Base-by-base conservation (phyloP, 2,888 invertebrate genomes). In the Zeuzera pyrina region DNA sequence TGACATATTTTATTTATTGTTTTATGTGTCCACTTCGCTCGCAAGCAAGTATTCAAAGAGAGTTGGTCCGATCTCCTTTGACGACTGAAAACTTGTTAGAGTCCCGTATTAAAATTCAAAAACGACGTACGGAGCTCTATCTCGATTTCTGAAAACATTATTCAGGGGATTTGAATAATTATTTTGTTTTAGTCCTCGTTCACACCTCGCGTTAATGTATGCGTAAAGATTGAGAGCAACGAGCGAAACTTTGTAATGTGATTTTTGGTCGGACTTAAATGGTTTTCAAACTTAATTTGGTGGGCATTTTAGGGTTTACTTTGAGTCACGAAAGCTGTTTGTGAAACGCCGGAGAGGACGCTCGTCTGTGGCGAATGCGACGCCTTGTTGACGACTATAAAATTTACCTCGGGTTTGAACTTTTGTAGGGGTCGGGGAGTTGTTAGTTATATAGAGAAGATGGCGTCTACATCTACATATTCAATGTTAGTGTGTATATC, bases 51-150 rank as follows among this genome's bases (percentile, higher is more conserved):
- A 15, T 37, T 33, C 47, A 31, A 40, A 42, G 52, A 12, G 28
- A 61, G 64, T 62, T 55, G 52, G 61, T 47, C 68, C 70, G 70
- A 76, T 74, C 65, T 81, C 81, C 81, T 83, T 81, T 83, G 83
- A 79, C 57, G 50, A 57, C 72, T 66, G 67, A 63, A 73, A 81
- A 81, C 81, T 81, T 81, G 81, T 83, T 81, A 81, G 72, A 77
- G 67, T 70, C 56, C 71, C 71, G 57, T 81, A 81, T 83, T 83
- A 81, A 83, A 83, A 83, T 83, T 83, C 83, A 83, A 81, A 83
- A 83, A 81, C 78, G 78, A 71, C 69, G 73, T 61, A 66, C 67
- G 59, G 58, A 76, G 76, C 76, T 73, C 73, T 52, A 70, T 66
- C 71, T 65, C 69, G 66, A 74, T 71, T 72, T 70, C 74, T 69